Percentiles rank a stretch among this genome's conserved stretches.
Evolutionary conservation across 1,140 invertebrate genomes (phyloP).

Genomic region (Drepana arcuata): DNA sequence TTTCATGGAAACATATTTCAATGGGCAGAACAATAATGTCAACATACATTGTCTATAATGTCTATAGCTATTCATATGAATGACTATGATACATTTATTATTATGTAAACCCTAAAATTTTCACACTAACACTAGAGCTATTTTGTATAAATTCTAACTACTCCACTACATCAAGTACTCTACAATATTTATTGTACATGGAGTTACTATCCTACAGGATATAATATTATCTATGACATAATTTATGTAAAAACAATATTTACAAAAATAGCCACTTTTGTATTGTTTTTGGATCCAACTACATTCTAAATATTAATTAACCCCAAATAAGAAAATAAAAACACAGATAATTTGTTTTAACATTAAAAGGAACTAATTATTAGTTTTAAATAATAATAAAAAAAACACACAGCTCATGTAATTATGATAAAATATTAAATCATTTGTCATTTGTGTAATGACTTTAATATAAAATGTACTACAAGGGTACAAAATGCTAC

Average conservation of each 20-base stretch:
- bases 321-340: conserved; percentile 32
- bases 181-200: conserved; percentile 71
- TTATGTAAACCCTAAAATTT: conserved; percentile 39
- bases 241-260: conserved; percentile 66
- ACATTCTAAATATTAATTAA: conserved; percentile 35
- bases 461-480: conserved; percentile 26
- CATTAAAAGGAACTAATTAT: conserved; percentile 52
- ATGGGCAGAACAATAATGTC: conserved; percentile 34
- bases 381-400: conserved; percentile 22
- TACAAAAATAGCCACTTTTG: conserved; percentile 68
- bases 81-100: conserved; percentile 51
- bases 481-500: conserved; percentile 26
- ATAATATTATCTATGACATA: conserved; percentile 64
- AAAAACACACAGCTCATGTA: conserved; percentile 23
- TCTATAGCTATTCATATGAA: conserved; percentile 46
- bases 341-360: no score
- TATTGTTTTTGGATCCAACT: conserved; percentile 48
- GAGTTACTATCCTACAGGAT: conserved; percentile 62
- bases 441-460: conserved; percentile 5
- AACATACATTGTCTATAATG: conserved; percentile 42
- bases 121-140: conserved; percentile 55
- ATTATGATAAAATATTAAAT: background rate
- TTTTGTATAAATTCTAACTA: conserved; percentile 70
- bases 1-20: no score
- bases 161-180: conserved; percentile 50